phyloP scores from a whole-genome alignment of 2,113 vertebrate genomes.

The Lophotis ruficrista region DNA sequence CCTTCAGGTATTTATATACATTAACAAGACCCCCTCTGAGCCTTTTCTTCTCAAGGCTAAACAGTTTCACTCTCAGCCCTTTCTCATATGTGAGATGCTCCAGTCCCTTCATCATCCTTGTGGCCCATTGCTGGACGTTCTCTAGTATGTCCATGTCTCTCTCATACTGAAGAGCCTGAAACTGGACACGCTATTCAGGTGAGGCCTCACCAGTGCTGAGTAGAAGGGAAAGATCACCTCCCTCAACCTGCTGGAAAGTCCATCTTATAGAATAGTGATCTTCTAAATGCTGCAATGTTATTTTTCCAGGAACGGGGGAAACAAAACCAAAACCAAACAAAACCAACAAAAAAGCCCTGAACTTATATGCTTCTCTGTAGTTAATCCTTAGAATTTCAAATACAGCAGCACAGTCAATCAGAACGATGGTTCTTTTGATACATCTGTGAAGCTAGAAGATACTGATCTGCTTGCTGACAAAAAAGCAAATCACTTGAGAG shows the following conservation, averaged over 20 bases:
- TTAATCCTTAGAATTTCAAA: neutral
- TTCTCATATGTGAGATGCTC: neutral
- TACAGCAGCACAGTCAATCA: neutral
- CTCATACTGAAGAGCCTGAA: neutral
- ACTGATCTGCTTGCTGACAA: neutral
- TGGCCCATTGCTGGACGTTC: neutral
- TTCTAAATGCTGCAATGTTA: neutral
- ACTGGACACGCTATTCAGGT: fast-evolving
- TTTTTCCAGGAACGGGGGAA: neutral
- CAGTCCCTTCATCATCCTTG: neutral
- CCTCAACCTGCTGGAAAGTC: neutral
- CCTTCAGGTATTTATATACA: too few species aligned
- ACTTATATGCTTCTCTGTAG: neutral
- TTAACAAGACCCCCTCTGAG: too few species aligned
- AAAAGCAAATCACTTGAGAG: neutral
- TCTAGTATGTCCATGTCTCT: neutral
- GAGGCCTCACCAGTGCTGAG: neutral
- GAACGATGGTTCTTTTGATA: neutral
- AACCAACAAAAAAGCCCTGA: neutral
- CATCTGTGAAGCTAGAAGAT: neutral
- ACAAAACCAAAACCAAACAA: neutral
- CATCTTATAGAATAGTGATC: neutral
- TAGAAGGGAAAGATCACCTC: neutral
- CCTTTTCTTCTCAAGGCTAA: too few species aligned
- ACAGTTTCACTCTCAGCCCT: too few species aligned